Conservation (phyloP, 37 sponge, comb jelly and placozoan genomes). For the Hexactinellida sp. region DNA sequence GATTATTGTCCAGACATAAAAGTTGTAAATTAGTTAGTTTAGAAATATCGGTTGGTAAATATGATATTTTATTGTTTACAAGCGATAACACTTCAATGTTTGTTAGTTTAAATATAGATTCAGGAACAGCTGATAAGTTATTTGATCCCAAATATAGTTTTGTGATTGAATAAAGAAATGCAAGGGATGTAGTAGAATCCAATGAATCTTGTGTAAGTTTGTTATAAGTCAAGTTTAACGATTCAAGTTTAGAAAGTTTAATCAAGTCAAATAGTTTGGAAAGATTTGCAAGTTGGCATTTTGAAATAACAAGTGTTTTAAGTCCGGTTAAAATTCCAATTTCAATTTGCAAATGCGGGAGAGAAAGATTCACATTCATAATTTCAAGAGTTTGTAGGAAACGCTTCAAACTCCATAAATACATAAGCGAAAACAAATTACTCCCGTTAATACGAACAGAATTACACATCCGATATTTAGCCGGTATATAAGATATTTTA, state of each 20-base stretch:
- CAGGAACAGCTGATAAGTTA: not conserved
- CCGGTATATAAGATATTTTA: not conserved
- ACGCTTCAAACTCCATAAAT: not conserved
- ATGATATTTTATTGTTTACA: not conserved
- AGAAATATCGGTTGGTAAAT: not conserved
- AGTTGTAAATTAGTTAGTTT: not conserved
- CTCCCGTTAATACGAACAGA: not conserved
- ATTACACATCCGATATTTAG: not conserved
- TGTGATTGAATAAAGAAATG: not conserved
- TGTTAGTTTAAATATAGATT: not conserved
- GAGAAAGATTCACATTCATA: not conserved
- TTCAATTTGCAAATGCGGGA: not conserved
- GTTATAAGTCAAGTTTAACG: not conserved
- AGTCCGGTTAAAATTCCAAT: not conserved
- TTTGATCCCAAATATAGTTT: not conserved
- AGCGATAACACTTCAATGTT: not conserved
- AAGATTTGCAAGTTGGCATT: not conserved
- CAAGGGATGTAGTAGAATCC: not conserved
- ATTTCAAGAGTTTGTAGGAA: not conserved
- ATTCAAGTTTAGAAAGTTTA: not conserved
- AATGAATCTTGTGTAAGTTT: not conserved
- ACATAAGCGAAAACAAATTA: not conserved
- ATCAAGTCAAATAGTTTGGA: not conserved
- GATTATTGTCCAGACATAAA: conserved; percentile 1
- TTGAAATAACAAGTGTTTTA: not conserved